Base-by-base conservation (phyloP, 2,113 vertebrate species). In the Oreochromis spilurus region DNA sequence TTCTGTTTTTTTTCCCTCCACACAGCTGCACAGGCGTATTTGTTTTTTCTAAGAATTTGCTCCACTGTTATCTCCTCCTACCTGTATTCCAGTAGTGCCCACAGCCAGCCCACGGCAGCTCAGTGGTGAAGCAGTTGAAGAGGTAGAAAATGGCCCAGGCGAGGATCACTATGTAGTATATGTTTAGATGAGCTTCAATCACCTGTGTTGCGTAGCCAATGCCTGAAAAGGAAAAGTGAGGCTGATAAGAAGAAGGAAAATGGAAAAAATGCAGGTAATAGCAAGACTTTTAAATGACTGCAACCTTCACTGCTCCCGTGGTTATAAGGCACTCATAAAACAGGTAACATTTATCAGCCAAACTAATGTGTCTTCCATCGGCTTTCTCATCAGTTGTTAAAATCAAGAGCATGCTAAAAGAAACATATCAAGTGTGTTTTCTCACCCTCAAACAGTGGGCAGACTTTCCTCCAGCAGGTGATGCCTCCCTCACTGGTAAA, bases 101-200 rank as follows among this genome's bases (percentile, higher is more conserved):
- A 94, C 99, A 99, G 9, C 96, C 97, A 60, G 99, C 98, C 99
- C 99, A 99, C 77, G 98, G 99, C 31, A 99, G 97, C 85, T 99
- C 98, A 0, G 97, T 97, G 83, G 98, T 98, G 90, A 99, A 99
- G 96, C 98, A 99, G 94, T 99, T 99, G 93, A 98, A 98, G 95
- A 99, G 96, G 96, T 99, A 99, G 96, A 99, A 99, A 93, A 99
- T 98, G 82, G 99, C 98, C 99, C 99, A 99, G 5, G 99, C 96
- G 92, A 99, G 95, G 94, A 99, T 99, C 82, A 99, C 98, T 95
- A 99, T 97, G 88, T 99, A 99, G 93, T 99, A 99, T 3, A 99
- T 97, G 9, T 99, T 99, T 36, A 99, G 96, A 92, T 99, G 97
- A 24, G 98, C 98, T 91, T 98, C 98, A 38, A 99, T 99, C 92